phyloP scores from a whole-genome alignment of 2,113 vertebrate genomes.

The Psittacara wagleri region DNA sequence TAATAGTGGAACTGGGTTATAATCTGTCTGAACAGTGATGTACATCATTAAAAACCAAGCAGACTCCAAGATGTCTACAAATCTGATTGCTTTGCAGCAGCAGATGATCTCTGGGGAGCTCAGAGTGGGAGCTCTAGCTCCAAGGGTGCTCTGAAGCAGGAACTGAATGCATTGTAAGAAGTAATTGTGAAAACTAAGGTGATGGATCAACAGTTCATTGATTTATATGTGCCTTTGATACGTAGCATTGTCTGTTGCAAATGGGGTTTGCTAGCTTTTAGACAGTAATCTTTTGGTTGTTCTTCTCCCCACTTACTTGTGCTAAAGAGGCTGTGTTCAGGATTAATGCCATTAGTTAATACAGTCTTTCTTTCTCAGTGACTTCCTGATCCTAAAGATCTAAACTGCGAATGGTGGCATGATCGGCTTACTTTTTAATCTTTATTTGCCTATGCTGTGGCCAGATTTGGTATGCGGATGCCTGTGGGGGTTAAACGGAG shows the following conservation, averaged over 20 bases:
- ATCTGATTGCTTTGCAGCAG: conserved; percentile 6
- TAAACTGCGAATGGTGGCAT: not conserved
- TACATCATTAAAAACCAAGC: conserved; percentile 12
- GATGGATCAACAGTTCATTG: conserved; percentile 24
- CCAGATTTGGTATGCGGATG: not conserved
- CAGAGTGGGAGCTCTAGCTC: not conserved
- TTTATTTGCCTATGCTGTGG: not conserved
- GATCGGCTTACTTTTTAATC: not conserved
- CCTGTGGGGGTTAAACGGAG: not conserved
- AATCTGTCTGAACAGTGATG: conserved; percentile 13
- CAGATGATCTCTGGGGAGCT: not conserved
- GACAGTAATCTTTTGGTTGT: not conserved
- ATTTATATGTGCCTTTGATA: not conserved
- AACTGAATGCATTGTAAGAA: not conserved
- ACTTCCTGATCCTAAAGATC: not conserved
- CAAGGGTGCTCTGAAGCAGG: not conserved
- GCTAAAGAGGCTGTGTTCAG: not conserved
- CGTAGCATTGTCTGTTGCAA: not conserved
- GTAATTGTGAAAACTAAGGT: not conserved
- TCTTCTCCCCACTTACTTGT: not conserved
- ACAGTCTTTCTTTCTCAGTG: not conserved
- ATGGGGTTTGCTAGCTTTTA: not conserved
- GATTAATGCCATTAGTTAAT: conserved; percentile 28
- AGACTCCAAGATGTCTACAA: not conserved
- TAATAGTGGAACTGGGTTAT: conserved; percentile 38